Percentiles rank a stretch among this genome's conserved stretches.
Evolutionary conservation across 2,113 vertebrate species (phyloP).

Genomic region (Mohoua ochrocephala): DNA sequence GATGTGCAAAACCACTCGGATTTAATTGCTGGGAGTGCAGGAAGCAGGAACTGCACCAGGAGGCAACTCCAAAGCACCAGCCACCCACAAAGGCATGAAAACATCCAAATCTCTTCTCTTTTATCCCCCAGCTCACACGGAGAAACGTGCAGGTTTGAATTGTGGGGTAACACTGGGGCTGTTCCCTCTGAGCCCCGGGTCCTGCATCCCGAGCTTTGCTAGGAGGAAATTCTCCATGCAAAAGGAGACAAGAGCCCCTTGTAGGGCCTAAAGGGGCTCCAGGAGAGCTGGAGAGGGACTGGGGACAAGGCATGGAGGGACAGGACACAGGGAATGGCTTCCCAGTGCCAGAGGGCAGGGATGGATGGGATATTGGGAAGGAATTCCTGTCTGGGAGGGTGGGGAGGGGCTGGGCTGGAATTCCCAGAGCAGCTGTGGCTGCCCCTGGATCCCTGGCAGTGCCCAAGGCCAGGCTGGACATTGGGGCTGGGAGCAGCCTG

Average conservation of each 20-base stretch:
- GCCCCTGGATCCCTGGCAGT: neutral
- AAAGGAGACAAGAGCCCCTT: neutral
- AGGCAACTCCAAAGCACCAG: neutral
- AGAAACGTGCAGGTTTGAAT: neutral
- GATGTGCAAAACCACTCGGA: neutral
- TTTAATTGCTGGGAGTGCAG: neutral
- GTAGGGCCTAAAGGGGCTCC: neutral
- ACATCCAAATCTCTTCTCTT: neutral
- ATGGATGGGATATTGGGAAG: neutral
- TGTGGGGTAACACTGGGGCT: too few relatives aligned
- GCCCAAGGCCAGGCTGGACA: neutral
- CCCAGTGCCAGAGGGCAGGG: neutral
- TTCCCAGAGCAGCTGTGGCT: neutral
- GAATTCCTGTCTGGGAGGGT: neutral
- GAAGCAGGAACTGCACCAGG: accelerated
- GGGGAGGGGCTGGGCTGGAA: neutral
- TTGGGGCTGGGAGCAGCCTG: neutral
- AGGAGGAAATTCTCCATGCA: neutral
- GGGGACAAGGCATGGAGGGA: neutral
- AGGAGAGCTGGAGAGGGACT: neutral
- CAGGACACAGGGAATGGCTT: neutral
- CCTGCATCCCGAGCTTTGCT: accelerated
- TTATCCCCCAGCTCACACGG: accelerated
- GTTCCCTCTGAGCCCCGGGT: accelerated
- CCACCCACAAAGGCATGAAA: neutral